Base-by-base conservation (phyloP, 2,888 invertebrate genomes). In the Mactromeris polynyma region DNA sequence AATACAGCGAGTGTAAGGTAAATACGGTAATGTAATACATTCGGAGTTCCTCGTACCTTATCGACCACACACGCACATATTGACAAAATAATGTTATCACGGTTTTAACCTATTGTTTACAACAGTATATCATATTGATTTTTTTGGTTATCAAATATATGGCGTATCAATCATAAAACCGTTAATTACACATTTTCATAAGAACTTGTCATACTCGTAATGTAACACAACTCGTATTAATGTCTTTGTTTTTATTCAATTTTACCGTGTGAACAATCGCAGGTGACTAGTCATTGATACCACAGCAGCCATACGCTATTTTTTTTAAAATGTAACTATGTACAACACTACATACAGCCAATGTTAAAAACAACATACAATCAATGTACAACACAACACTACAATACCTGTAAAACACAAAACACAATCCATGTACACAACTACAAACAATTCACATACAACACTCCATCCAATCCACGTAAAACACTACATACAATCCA, bases 21-120 rank as follows among this genome's bases (percentile, higher is more conserved):
- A 40, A 40, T 40, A 73, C 73, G 17, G n/a, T 2, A 73, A 33
- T 31, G 69, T 33, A 33, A 21, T 11, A 38, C 21, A 38, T 26
- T 19, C 79, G 46, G 14, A 77, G 31, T n/a, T 46, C 77, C 31
- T 14, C 51, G 54, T 54, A n/a, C 54, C 54, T 6, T 51, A 54
- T 21, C 58, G 58, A 64, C 58, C 58, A 64, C 58, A 64, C 58
- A 64, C 58, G 58, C 58, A 64, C 4, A 58, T n/a, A 64, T 64
- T 64, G 26, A 9, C 58, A 26, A 46, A 64, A 64, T 58, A 58
- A 2, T 64, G 58, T 64, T 64, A 64, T 64, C 58, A 64, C 46
- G 46, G 14, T 46, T 46, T 46, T 46, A 7, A 17, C 46, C 14
- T 14, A 46, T 46, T 46, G 46, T 46, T 64, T 26, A 64, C 26